Evolutionary conservation across 2,113 vertebrate species (phyloP), one percentile per base, ranked within the genome.

Genomic region (Acanthochromis polyacanthus): DNA sequence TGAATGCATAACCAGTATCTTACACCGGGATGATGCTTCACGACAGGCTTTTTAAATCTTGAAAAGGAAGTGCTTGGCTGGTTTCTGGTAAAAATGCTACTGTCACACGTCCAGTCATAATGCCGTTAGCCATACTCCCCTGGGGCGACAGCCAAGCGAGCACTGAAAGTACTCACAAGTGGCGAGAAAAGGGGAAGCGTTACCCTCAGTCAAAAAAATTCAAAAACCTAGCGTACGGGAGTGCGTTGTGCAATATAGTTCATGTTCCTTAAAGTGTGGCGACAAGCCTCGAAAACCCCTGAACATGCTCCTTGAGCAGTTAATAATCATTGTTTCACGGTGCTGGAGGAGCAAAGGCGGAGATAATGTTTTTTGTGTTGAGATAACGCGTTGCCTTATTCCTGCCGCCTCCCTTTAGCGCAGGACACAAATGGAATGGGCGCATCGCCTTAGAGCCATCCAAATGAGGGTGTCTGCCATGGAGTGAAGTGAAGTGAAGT

Each of bases 11-110:
- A 82, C 70, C 63, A 51, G 82, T 74, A 71, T 82, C 56, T 71
- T 75, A 85, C 81, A 80, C 59, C 59, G 30, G 61, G 67, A 84
- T 89, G 80, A 90, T 84, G 82, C 81, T 85, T 78, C 73, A 73
- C 64, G 71, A 81, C 81, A 83, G 66, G 73, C 78, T 91, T 91
- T 87, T 91, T 88, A 85, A 89, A 84, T 86, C 75, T 91, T 79
- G 72, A 93, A 91, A 89, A 93, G 84, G 91, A 94, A 93, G 89
- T 90, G 83, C 83, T 63, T 63, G 80, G 89, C 46, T 88, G 78
- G 74, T 90, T 93, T 91, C 88, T 92, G 84, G 82, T 92, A 89
- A 79, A 86, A 92, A 91, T 61, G 81, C 88, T 82, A 80, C 85
- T 81, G 85, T 79, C 78, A 89, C 84, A 82, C 28, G 68, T 86